A percentile compares a stretch with the other conserved stretches of the same genome.
phyloP scores from a whole-genome alignment of 2,113 vertebrate genomes.

The Craseonycteris thonglongyai region DNA sequence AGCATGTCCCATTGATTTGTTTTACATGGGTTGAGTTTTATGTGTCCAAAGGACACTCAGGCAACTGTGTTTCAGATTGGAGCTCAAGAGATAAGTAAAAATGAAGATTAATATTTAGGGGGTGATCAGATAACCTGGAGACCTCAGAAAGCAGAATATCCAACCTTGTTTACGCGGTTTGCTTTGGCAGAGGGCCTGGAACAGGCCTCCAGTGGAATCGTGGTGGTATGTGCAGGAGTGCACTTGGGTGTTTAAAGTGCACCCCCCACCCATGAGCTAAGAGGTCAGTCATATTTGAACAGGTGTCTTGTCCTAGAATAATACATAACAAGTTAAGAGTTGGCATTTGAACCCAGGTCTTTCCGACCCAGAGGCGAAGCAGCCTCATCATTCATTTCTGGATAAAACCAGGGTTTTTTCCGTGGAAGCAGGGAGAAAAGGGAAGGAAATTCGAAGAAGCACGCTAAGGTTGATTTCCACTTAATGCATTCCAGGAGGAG shows the following conservation, averaged over 20 bases:
- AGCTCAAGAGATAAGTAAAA: neutral
- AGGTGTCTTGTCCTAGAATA: neutral
- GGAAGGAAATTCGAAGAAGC: neutral
- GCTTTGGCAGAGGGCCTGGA: neutral
- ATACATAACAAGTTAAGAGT: neutral
- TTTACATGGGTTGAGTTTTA: neutral
- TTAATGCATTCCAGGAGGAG: rapidly evolving
- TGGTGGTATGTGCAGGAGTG: neutral
- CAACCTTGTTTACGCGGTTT: neutral
- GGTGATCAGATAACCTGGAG: neutral
- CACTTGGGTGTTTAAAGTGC: neutral
- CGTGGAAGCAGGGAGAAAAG: neutral
- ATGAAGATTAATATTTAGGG: neutral
- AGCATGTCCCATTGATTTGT: neutral
- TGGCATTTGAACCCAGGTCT: neutral
- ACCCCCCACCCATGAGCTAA: neutral
- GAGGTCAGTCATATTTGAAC: neutral
- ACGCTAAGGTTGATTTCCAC: neutral
- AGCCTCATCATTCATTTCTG: neutral
- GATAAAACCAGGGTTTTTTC: neutral
- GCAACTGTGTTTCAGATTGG: neutral
- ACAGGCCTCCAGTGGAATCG: neutral
- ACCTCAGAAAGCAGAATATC: neutral
- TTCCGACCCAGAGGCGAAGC: neutral
- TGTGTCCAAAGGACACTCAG: neutral